Percentiles rank a stretch among this genome's conserved stretches.
Evolutionary conservation across 2,113 vertebrate genomes (phyloP).

Genomic region (Rynchops niger): DNA sequence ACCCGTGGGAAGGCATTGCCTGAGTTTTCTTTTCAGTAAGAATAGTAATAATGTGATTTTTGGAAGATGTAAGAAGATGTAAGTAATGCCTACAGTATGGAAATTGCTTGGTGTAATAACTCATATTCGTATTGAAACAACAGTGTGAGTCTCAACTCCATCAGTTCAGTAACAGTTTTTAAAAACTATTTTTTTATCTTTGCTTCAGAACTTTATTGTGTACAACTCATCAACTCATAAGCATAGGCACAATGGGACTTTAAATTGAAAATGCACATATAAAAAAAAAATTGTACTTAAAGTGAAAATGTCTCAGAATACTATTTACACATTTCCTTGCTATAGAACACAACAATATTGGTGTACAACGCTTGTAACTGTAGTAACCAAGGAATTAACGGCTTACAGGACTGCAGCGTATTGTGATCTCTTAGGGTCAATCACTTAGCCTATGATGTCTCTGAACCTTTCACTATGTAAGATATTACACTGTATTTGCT

Average conservation of each 20-base stretch:
- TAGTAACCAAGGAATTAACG: neutral
- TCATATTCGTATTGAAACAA: neutral
- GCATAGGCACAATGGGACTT: neutral
- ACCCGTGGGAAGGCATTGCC: neutral
- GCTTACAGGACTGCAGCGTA: neutral
- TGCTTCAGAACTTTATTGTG: neutral
- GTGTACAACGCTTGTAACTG: neutral
- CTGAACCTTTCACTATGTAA: constrained; percentile 1
- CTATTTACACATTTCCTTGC: neutral
- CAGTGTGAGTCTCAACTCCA: neutral
- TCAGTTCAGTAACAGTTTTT: neutral
- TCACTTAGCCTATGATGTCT: neutral
- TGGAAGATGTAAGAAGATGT: neutral
- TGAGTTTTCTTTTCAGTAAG: neutral
- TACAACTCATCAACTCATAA: neutral
- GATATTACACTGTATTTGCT: constrained; percentile 26
- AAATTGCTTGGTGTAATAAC: neutral
- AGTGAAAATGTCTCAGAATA: neutral
- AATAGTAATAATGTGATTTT: neutral
- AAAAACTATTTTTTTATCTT: neutral
- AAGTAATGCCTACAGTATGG: neutral
- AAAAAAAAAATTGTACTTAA: neutral
- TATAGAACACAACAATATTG: neutral
- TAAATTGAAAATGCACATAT: neutral
- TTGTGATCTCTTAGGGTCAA: neutral